Percentiles rank a stretch among this genome's conserved stretches.
Conservation (phyloP, 2,797 vertebrate species). For the Basileuterus tristriatus region DNA sequence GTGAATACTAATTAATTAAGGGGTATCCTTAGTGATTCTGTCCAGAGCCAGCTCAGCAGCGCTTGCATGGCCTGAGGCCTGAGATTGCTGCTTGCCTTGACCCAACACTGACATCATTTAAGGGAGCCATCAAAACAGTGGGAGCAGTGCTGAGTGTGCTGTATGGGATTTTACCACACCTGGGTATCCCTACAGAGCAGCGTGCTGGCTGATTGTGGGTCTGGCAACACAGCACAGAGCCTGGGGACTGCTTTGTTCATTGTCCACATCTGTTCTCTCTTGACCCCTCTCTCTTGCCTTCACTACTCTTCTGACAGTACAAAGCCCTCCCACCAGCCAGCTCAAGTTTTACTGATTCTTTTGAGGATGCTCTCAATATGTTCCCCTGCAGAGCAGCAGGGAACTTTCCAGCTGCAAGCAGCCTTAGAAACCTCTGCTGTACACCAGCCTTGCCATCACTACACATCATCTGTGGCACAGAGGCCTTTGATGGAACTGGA, state of each 20-base stretch:
- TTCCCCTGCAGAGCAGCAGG: background rate
- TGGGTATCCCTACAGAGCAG: background rate
- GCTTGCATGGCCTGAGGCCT: background rate
- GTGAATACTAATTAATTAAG: constrained; percentile 45
- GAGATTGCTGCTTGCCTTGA: background rate
- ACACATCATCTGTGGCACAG: background rate
- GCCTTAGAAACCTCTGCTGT: background rate
- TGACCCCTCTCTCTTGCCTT: background rate
- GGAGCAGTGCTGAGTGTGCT: background rate
- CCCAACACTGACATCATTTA: background rate
- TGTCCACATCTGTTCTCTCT: background rate
- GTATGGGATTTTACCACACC: rapidly evolving
- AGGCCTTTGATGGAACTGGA: background rate
- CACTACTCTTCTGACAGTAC: background rate
- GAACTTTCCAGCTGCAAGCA: background rate
- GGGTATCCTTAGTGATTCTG: background rate
- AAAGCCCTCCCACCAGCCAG: background rate
- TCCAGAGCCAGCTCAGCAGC: constrained; percentile 2
- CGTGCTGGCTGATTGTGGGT: background rate
- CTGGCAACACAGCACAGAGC: background rate
- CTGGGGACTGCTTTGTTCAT: background rate
- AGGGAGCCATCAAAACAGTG: background rate
- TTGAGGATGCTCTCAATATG: background rate
- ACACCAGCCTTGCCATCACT: background rate
- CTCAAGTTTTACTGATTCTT: background rate